Percentiles rank a stretch among this genome's conserved stretches.
phyloP scores from a whole-genome alignment of 2,113 vertebrate genomes.

The Syngnathus typhle region DNA sequence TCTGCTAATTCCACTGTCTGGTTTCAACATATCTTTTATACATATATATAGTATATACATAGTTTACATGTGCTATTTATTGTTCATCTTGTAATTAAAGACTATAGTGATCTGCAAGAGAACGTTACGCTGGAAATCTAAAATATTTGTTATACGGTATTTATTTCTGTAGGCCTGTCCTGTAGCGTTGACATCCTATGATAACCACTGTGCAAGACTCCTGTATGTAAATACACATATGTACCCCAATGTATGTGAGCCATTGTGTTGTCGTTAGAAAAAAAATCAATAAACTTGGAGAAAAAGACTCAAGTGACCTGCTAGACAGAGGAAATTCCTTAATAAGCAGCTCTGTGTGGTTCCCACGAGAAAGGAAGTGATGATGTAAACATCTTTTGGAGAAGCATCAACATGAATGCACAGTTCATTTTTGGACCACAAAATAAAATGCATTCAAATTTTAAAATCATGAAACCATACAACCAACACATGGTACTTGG shows the following conservation, averaged over 20 bases:
- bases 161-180: constrained; percentile 56
- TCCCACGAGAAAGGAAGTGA: constrained; percentile 62
- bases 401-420: constrained; percentile 21
- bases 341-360: constrained; percentile 35
- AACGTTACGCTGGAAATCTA: constrained; percentile 34
- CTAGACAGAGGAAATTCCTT: constrained; percentile 9
- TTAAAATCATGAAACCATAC: background rate
- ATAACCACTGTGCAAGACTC: constrained; percentile 45
- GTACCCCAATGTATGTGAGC: constrained; percentile 60
- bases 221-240: constrained; percentile 61
- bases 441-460: background rate
- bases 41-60: background rate
- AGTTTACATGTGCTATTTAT: constrained; percentile 57
- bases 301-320: constrained; percentile 5
- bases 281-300: constrained; percentile 63
- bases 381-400: constrained; percentile 51
- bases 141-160: constrained; percentile 46
- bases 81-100: constrained; percentile 65
- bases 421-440: background rate
- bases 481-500: background rate
- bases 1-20: constrained; percentile 49
- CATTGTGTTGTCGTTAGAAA: constrained; percentile 58
- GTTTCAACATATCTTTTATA: constrained; percentile 57
- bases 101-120: constrained; percentile 30
- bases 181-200: constrained; percentile 54